phyloP scores from a whole-genome alignment of 2,888 invertebrate species.

The Phortica okadai region DNA sequence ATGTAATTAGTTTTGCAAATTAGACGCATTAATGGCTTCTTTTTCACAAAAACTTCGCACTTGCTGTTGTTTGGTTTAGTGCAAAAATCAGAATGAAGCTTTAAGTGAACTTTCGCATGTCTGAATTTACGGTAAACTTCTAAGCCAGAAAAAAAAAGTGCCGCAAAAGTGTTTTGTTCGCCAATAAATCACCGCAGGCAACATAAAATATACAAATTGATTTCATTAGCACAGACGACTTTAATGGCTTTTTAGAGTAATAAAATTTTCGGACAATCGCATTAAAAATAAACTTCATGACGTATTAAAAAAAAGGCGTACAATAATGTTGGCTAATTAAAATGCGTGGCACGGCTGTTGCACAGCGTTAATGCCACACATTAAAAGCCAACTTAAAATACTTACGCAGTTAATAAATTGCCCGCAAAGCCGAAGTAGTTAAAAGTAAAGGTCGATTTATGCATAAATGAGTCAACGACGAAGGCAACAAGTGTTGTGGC shows the following conservation, averaged over 20 bases:
- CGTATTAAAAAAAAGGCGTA: no score
- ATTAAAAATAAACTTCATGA: no score
- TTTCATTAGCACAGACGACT: slow-evolving; percentile 19
- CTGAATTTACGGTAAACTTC: neutral
- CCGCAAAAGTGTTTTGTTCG: no score
- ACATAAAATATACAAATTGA: slow-evolving; percentile 25
- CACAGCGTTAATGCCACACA: neutral
- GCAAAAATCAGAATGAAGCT: neutral
- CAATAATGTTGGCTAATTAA: no score
- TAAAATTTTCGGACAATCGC: neutral
- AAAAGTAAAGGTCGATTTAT: no score
- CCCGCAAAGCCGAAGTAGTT: neutral
- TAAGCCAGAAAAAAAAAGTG: neutral
- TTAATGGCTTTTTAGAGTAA: slow-evolving; percentile 22
- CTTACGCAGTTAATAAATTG: slow-evolving; percentile 3
- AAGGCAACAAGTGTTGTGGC: neutral
- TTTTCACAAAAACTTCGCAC: neutral
- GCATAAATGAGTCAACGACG: neutral
- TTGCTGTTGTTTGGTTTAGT: neutral
- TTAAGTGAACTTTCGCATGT: neutral
- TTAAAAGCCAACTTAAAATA: slow-evolving; percentile 1
- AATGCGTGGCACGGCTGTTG: no score
- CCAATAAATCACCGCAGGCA: no score
- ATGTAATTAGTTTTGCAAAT: slow-evolving; percentile 22
- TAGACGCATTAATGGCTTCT: slow-evolving; percentile 21